Percentiles rank a stretch among this genome's conserved stretches.
phyloP scores from a whole-genome alignment of 2,888 invertebrate species.

The Disparrhopalites patrizii region DNA sequence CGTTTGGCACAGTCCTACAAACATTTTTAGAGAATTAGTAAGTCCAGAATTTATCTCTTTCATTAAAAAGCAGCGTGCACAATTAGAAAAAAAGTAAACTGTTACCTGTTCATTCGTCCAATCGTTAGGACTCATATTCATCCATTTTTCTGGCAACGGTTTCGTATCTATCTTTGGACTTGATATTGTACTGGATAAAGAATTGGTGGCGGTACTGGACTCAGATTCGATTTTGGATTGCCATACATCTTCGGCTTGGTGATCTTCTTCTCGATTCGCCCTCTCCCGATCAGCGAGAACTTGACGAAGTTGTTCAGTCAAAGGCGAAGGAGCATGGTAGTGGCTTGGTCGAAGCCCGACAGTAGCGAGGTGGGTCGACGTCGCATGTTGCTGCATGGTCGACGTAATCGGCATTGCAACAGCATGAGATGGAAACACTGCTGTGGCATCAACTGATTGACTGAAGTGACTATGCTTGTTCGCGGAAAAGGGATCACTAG shows the following conservation, averaged over 20 bases:
- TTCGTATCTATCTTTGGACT: conserved; percentile 34
- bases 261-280: conserved; percentile 48
- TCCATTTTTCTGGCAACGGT: conserved; percentile 35
- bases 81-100: not conserved
- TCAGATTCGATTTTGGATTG: conserved; percentile 28
- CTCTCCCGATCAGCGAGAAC: conserved; percentile 80
- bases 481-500: conserved; percentile 25
- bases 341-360: conserved; percentile 22
- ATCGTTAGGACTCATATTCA: conserved; percentile 35
- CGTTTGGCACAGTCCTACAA: too few species aligned
- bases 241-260: conserved; percentile 24
- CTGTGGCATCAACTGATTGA: conserved; percentile 14
- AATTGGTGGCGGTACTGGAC: conserved; percentile 27
- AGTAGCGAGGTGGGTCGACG: conserved; percentile 8
- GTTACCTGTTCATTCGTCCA: conserved; percentile 45
- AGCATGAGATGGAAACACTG: conserved; percentile 1
- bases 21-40: too few species aligned
- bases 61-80: too few species aligned
- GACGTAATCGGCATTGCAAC: not conserved
- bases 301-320: conserved; percentile 81
- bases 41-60: too few species aligned
- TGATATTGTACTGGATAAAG: conserved; percentile 31
- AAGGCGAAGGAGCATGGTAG: conserved; percentile 61
- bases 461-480: conserved; percentile 27
- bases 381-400: conserved; percentile 1